Evolutionary conservation across 1,140 invertebrate genomes (phyloP).

Genomic region (Drosophila prosaltans): DNA sequence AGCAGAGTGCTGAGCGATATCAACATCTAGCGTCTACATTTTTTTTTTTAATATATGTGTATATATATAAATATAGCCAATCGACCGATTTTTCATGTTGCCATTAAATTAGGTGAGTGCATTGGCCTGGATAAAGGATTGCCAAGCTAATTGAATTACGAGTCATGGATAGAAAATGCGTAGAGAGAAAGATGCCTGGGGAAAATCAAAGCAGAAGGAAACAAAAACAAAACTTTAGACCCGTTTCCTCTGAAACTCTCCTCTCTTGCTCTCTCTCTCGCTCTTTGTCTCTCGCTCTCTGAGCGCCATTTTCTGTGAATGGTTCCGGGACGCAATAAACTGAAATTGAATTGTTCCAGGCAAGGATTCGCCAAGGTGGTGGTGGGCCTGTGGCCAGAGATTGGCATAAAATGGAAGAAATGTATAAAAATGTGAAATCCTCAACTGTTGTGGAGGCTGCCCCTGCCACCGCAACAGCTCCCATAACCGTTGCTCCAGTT

Average conservation of each 20-base stretch:
- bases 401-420: conserved; percentile 56
- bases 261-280: conserved; percentile 11
- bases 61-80: conserved; percentile 13
- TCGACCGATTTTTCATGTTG: conserved; percentile 31
- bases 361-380: conserved; percentile 21
- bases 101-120: conserved; percentile 36
- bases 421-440: conserved; percentile 49
- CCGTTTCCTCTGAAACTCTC: neutral
- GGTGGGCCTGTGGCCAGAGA: conserved; percentile 26
- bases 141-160: neutral
- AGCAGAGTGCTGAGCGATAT: conserved; percentile 28
- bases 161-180: neutral
- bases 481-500: neutral
- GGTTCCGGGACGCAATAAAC: conserved; percentile 40
- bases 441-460: conserved; percentile 15
- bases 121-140: neutral
- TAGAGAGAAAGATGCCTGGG: neutral
- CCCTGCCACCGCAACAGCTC: neutral
- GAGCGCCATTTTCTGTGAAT: conserved; percentile 66
- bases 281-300: conserved; percentile 30
- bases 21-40: conserved; percentile 44
- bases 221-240: conserved; percentile 35
- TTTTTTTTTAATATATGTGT: conserved; percentile 27
- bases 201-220: conserved; percentile 4
- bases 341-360: conserved; percentile 28